Conservation (phyloP, 2,113 vertebrate species). For the Anoplopoma fimbria region DNA sequence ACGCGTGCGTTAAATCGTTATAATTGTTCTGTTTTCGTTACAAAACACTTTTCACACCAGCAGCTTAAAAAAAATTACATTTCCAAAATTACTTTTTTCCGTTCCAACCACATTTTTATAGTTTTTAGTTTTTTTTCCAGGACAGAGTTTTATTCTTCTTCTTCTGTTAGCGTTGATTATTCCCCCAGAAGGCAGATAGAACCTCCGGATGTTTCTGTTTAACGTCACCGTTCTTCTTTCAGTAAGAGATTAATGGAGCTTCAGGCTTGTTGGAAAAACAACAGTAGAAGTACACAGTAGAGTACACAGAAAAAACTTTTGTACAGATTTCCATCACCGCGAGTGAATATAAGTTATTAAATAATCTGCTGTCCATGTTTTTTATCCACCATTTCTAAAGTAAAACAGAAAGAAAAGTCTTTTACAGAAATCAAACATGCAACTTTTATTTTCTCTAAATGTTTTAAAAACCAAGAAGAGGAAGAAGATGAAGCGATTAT, state of each 20-base stretch:
- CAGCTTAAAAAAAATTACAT: conserved; percentile 80
- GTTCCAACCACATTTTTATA: no score
- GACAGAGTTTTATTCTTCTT: conserved; percentile 48
- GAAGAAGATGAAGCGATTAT: neutral
- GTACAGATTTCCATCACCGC: conserved; percentile 85
- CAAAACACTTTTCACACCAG: conserved; percentile 74
- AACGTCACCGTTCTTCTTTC: no score
- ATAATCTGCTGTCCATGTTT: conserved; percentile 85
- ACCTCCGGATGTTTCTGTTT: no score
- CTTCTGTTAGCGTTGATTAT: conserved; percentile 37
- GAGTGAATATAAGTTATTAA: conserved; percentile 92
- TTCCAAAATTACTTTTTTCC: no score
- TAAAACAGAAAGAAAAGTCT: conserved; percentile 86
- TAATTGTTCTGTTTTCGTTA: conserved; percentile 71
- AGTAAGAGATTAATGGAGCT: conserved; percentile 6
- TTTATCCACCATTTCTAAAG: conserved; percentile 80
- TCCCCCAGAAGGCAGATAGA: conserved; percentile 85
- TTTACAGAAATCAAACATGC: conserved; percentile 93
- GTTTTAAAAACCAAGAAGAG: conserved; percentile 14
- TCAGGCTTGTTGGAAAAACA: neutral
- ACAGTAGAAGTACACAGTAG: conserved; percentile 21
- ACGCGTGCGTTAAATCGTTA: conserved; percentile 67
- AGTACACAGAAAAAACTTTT: conserved; percentile 53
- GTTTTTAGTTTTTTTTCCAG: no score
- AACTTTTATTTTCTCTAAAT: conserved; percentile 77